Percentiles rank a stretch among this genome's conserved stretches.
phyloP scores from a whole-genome alignment of 2,888 invertebrate species.

The Dynastes tityus region DNA sequence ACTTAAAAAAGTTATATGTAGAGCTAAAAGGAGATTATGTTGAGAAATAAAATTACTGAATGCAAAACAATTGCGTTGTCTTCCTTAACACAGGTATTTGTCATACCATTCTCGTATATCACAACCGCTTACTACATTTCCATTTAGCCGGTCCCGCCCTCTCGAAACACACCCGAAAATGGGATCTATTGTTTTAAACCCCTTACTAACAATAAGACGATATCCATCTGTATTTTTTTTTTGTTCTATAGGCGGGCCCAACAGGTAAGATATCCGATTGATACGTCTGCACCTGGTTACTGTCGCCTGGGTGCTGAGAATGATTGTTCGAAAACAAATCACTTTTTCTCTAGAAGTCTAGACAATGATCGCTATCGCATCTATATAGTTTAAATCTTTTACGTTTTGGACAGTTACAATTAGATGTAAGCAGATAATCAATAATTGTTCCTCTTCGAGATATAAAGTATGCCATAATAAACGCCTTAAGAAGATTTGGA shows the following conservation, averaged over 20 bases:
- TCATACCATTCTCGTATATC: too few relatives aligned
- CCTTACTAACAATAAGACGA: slow-evolving; percentile 47
- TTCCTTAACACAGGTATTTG: too few relatives aligned
- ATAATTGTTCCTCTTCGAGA: too few relatives aligned
- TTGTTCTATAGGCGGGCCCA: slow-evolving; percentile 50
- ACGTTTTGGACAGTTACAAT: too few relatives aligned
- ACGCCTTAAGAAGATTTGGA: too few relatives aligned
- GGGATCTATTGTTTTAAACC: slow-evolving; percentile 57
- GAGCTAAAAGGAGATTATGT: too few relatives aligned
- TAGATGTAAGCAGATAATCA: too few relatives aligned
- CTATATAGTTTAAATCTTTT: too few relatives aligned
- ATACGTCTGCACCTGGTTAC: slow-evolving; percentile 59
- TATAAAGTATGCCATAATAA: too few relatives aligned
- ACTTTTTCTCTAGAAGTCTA: slow-evolving; percentile 55
- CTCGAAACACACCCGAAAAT: slow-evolving; percentile 56
- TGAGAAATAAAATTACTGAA: too few relatives aligned
- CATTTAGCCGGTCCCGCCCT: slow-evolving; percentile 56
- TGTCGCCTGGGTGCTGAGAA: not conserved
- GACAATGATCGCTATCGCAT: slow-evolving; percentile 1
- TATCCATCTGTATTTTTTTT: slow-evolving; percentile 41
- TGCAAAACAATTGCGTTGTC: too few relatives aligned
- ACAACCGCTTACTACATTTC: slow-evolving; percentile 49
- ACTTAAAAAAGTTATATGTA: too few relatives aligned
- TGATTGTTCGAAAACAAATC: slow-evolving; percentile 58
- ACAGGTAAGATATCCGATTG: slow-evolving; percentile 58